Conservation (phyloP, 1,140 invertebrate genomes). For the Acromyrmex charruanus region DNA sequence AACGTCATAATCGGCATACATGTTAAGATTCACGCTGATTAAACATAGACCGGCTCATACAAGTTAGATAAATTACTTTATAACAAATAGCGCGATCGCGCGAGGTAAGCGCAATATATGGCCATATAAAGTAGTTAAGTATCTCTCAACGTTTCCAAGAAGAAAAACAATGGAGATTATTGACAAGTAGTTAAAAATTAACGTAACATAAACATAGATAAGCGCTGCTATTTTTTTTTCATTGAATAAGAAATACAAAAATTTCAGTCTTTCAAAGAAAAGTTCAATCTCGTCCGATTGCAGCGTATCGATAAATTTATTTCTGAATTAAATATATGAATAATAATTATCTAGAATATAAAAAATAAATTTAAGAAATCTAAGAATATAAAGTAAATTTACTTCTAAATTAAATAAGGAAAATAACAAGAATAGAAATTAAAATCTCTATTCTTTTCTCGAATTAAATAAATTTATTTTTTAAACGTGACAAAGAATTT, state of each 20-base stretch:
- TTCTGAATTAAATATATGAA: background rate
- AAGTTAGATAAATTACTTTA: slow-evolving; percentile 44
- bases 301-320: slow-evolving; percentile 37
- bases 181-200: slow-evolving; percentile 7
- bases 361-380: background rate
- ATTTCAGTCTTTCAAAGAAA: slow-evolving; percentile 10
- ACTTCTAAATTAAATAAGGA: background rate
- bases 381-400: background rate
- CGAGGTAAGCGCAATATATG: slow-evolving; percentile 17
- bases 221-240: slow-evolving; percentile 8
- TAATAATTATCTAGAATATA: no score
- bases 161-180: background rate
- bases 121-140: slow-evolving; percentile 21
- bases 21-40: slow-evolving; percentile 11
- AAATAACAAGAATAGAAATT: background rate
- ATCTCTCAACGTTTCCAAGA: slow-evolving; percentile 35
- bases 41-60: background rate
- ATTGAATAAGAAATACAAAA: background rate
- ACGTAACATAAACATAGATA: slow-evolving; percentile 22
- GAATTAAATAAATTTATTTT: no score
- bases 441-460: no score
- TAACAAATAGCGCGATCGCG: slow-evolving; percentile 13
- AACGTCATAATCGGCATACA: background rate
- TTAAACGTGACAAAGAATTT: slow-evolving; percentile 1
- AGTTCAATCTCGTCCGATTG: slow-evolving; percentile 25